Evolutionary conservation across 2,797 vertebrate species (phyloP).

Genomic region (Myotis daubentonii): DNA sequence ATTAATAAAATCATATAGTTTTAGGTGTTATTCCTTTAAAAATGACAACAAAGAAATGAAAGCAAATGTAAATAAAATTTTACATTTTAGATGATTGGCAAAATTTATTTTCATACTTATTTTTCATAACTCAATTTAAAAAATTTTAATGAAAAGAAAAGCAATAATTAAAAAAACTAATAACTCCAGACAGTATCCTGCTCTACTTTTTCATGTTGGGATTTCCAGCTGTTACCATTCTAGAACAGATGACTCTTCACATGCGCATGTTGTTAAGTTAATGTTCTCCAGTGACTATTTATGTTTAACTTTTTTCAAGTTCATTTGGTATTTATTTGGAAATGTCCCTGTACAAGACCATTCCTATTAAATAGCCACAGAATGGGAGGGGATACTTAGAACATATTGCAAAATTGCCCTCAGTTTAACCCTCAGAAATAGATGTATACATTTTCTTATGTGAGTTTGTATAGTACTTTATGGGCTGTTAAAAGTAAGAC

Average conservation of each 20-base stretch:
- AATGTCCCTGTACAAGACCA: background rate
- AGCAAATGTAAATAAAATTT: background rate
- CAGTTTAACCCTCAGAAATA: background rate
- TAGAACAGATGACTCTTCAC: background rate
- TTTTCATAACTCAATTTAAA: background rate
- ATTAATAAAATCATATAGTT: background rate
- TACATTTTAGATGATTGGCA: background rate
- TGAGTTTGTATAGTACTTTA: constrained; percentile 1
- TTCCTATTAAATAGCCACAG: constrained; percentile 13
- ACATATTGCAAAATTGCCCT: background rate
- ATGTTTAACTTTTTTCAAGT: background rate
- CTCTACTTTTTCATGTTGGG: background rate
- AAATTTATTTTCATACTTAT: background rate
- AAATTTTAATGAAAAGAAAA: constrained; percentile 1
- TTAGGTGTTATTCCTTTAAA: background rate
- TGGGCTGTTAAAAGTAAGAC: constrained; percentile 24
- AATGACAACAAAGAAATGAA: background rate
- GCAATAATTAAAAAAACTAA: background rate
- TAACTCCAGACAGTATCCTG: background rate
- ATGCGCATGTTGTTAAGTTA: background rate
- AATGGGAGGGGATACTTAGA: background rate
- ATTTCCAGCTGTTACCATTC: constrained; percentile 30
- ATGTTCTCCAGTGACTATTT: background rate
- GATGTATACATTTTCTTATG: background rate
- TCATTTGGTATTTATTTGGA: constrained; percentile 47